Percentiles rank a stretch among this genome's conserved stretches.
Evolutionary conservation across 2,888 invertebrate species (phyloP).

Genomic region (Pachliopta kotzebuea): DNA sequence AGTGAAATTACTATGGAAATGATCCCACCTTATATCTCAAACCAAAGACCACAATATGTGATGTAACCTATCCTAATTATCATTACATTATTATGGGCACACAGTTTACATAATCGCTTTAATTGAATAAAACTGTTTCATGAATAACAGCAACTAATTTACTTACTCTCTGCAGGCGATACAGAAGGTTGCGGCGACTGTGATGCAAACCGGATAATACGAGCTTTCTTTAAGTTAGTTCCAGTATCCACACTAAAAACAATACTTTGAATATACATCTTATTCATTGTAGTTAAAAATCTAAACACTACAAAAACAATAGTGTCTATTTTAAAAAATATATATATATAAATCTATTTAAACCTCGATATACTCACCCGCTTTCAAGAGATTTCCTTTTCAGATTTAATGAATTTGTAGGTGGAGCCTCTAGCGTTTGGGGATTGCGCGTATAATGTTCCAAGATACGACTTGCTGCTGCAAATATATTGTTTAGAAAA

Average conservation of each 20-base stretch:
- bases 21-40: too few relatives aligned
- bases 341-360: neutral
- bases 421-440: conserved; percentile 44
- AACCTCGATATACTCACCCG: conserved; percentile 37
- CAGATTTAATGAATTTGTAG: conserved; percentile 41
- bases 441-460: conserved; percentile 71
- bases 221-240: conserved; percentile 50
- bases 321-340: too few relatives aligned
- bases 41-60: too few relatives aligned
- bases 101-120: too few relatives aligned
- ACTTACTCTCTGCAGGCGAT: conserved; percentile 53
- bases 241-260: conserved; percentile 44
- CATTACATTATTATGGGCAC: too few relatives aligned
- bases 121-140: too few relatives aligned
- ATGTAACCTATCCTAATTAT: too few relatives aligned
- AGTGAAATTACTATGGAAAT: too few relatives aligned
- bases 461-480: conserved; percentile 71
- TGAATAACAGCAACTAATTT: too few relatives aligned
- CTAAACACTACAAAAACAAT: too few relatives aligned
- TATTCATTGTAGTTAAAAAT: too few relatives aligned
- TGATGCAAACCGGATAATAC: conserved; percentile 56
- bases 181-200: conserved; percentile 34
- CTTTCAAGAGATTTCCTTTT: conserved; percentile 52
- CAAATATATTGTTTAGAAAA: conserved; percentile 24
- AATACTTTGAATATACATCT: conserved; percentile 2